These are phyloP conservation scores for Anorthoa munda DNA, from an alignment of 2,888 invertebrate genomes.

Conservation along the genomic window DNA sequence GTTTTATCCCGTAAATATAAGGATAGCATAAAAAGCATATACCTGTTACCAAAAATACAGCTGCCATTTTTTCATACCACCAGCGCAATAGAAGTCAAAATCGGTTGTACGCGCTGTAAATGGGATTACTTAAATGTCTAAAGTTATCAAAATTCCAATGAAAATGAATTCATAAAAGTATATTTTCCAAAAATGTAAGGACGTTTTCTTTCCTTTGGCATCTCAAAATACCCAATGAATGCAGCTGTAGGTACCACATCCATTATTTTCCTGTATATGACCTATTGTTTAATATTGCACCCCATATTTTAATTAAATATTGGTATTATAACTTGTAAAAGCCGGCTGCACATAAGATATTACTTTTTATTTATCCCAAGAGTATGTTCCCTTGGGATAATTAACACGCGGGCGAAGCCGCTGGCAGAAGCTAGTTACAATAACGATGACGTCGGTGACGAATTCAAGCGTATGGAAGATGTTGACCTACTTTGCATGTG, in stretches of 20 bases:
- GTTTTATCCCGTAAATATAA: too few relatives aligned
- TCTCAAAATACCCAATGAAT: neutral
- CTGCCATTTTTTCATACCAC: too few relatives aligned
- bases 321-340: neutral
- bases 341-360: neutral
- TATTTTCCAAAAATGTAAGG: neutral
- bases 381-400: too few relatives aligned
- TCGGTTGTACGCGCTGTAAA: too few relatives aligned
- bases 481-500: neutral
- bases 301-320: conserved; percentile 22
- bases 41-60: too few relatives aligned
- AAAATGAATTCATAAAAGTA: conserved; percentile 3
- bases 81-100: too few relatives aligned
- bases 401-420: too few relatives aligned
- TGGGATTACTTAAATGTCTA: too few relatives aligned
- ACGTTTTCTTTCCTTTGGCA: conserved; percentile 10
- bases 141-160: too few relatives aligned
- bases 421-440: neutral
- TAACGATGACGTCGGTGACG: neutral
- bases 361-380: too few relatives aligned
- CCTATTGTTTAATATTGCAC: conserved; percentile 26
- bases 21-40: too few relatives aligned
- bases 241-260: neutral
- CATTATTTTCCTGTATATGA: neutral
- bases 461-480: neutral